phyloP scores from a whole-genome alignment of 2,113 vertebrate genomes.

The Silurus asotus region DNA sequence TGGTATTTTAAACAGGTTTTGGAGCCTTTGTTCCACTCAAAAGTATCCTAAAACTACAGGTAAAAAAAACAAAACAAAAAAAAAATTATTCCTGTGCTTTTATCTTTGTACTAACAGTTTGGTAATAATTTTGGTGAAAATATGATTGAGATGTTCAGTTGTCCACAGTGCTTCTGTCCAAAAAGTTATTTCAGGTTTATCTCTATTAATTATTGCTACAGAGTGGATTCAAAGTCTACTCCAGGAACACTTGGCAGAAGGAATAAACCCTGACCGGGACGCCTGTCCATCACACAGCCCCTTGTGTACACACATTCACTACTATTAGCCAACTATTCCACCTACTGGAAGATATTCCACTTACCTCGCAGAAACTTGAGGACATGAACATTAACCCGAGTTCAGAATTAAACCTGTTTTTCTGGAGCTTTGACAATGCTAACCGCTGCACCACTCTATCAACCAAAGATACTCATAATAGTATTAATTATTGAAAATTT shows the following conservation, averaged over 20 bases:
- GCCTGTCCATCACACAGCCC: neutral
- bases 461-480: neutral
- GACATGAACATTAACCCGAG: neutral
- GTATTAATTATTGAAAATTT: neutral
- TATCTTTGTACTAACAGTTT: neutral
- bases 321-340: neutral
- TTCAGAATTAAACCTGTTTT: neutral
- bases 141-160: neutral
- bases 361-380: neutral
- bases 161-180: neutral
- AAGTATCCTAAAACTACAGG: neutral
- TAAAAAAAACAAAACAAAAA: too few relatives aligned
- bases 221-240: neutral
- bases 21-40: neutral
- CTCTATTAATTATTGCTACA: neutral
- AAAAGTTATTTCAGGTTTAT: neutral
- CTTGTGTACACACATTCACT: neutral
- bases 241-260: neutral
- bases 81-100: neutral
- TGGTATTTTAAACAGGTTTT: neutral
- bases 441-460: neutral
- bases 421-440: neutral
- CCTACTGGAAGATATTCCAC: neutral
- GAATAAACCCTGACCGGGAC: neutral
- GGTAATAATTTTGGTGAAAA: neutral